phyloP scores from a whole-genome alignment of 2,797 vertebrate genomes.

The Heterohyrax brucei region DNA sequence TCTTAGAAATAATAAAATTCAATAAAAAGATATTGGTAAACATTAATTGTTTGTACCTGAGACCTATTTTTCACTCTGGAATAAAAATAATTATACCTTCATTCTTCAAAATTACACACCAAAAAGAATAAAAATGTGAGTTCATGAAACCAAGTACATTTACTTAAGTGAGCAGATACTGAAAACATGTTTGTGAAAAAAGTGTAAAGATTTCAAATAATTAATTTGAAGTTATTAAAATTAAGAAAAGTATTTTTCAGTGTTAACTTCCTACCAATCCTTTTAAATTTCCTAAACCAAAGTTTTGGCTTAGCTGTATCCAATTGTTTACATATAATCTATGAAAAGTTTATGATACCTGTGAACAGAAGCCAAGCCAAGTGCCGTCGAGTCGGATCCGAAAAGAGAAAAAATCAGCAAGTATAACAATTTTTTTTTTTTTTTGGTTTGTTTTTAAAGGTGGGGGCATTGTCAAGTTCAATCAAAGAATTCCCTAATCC shows the following conservation, averaged over 20 bases:
- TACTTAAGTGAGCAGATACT: constrained; percentile 72
- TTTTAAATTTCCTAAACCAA: constrained; percentile 79
- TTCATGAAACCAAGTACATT: constrained; percentile 64
- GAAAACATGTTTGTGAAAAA: constrained; percentile 36
- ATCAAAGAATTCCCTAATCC: not conserved
- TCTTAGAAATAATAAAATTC: constrained; percentile 23
- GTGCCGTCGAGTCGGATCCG: too few species aligned
- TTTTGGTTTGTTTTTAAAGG: too few species aligned
- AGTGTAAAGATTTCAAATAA: constrained; percentile 23
- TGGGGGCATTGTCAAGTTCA: not conserved
- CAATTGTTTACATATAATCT: constrained; percentile 51
- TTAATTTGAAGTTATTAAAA: constrained; percentile 70
- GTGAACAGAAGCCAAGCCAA: constrained; percentile 80
- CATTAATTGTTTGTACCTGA: constrained; percentile 1
- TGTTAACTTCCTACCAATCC: constrained; percentile 46
- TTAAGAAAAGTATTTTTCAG: constrained; percentile 56
- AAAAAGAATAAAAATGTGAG: constrained; percentile 76
- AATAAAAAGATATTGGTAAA: constrained; percentile 30
- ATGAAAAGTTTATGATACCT: constrained; percentile 71
- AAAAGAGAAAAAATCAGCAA: constrained; percentile 73
- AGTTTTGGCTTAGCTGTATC: constrained; percentile 63
- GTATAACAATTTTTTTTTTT: not conserved
- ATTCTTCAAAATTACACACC: constrained; percentile 73
- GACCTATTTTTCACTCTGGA: constrained; percentile 55
- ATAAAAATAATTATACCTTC: constrained; percentile 76